A percentile compares a stretch with the other conserved stretches of the same genome.
These are phyloP conservation scores for Folsomia manolachei DNA, from an alignment of 2,888 invertebrate genomes.

Conservation along the genomic window DNA sequence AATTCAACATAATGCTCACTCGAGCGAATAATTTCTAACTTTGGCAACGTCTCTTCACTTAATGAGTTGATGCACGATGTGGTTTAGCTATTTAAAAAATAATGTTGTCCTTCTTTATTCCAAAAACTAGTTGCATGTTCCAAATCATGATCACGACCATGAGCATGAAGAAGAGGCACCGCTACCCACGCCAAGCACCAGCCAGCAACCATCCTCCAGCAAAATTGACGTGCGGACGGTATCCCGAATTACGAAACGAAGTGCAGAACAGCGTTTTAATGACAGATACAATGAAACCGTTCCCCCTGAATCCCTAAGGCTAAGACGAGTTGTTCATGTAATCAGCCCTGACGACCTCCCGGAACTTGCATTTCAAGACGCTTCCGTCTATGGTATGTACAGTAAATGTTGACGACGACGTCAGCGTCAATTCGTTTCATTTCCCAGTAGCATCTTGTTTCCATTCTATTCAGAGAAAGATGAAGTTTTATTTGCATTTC, in stretches of 20 bases:
- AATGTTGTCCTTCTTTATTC: too few species aligned
- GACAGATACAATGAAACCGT: slow-evolving; percentile 27
- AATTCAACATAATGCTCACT: too few species aligned
- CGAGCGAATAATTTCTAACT: too few species aligned
- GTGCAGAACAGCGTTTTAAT: slow-evolving; percentile 21
- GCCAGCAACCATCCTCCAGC: background rate
- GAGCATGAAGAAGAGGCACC: slow-evolving; percentile 15
- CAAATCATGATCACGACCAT: slow-evolving; percentile 25
- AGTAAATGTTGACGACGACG: too few species aligned
- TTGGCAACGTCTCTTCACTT: too few species aligned
- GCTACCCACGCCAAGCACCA: background rate
- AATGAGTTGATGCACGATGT: too few species aligned
- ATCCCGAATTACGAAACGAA: slow-evolving; percentile 15
- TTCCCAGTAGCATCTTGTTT: background rate
- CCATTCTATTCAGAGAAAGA: background rate
- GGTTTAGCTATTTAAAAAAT: too few species aligned
- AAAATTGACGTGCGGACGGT: slow-evolving; percentile 5
- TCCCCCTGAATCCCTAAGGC: slow-evolving; percentile 40
- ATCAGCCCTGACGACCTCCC: slow-evolving; percentile 49
- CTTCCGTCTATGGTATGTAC: slow-evolving; percentile 35
- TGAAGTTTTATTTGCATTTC: background rate
- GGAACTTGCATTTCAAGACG: slow-evolving; percentile 32
- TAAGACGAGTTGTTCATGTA: slow-evolving; percentile 45
- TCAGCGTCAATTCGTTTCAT: background rate
- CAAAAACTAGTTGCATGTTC: slow-evolving; percentile 32